Evolutionary conservation across 1,140 invertebrate genomes (phyloP), one percentile per base, ranked within the genome.

Genomic region (Proales similis): DNA sequence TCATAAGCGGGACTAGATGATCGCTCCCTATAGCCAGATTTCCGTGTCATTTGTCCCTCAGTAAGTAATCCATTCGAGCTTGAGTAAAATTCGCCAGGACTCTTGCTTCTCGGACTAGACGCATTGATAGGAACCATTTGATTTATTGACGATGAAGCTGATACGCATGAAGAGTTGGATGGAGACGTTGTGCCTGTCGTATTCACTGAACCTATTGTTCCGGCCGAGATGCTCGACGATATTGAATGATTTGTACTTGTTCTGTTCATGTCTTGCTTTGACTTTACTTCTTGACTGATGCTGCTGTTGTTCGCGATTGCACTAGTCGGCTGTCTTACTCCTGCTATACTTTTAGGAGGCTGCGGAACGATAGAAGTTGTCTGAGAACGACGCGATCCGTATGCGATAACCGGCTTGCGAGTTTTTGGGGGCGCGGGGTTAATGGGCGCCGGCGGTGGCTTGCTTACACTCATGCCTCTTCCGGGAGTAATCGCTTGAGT

Each of bases 281-380:
- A 29, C 22, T 57, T 57, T 9, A 36, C 33, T 36, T 9, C 9
- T 14, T 36, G 9, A 36, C 14, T 36, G 14, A 9, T 36, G 14
- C 14, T 36, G 14, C 14, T 36, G 14, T 36, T 36, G 14, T 36
- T 36, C 9, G 9, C 14, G 9, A 14, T 36, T 36, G 33, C n/a
- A n/a, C 9, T 36, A 36, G 14, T 36, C 14, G 33, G 9, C 7
- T 39, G 14, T 43, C 27, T 20, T 11, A 22, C 19, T 22, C 7
- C 36, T 39, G 51, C 33, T 57, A 42, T 57, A 24, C 38, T 53
- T 19, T 53, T 32, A 19, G 29, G 38, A 9, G 27, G 51, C 17
- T 6, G 27, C 2, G 51, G 51, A 27, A 57, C 51, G 17, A 57
- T 57, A 0, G 51, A 57, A 57, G 51, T 57, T 2, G 51, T 57